A percentile compares a stretch with the other conserved stretches of the same genome.
Conservation (phyloP, 2,888 invertebrate genomes). For the Unio delphinus region DNA sequence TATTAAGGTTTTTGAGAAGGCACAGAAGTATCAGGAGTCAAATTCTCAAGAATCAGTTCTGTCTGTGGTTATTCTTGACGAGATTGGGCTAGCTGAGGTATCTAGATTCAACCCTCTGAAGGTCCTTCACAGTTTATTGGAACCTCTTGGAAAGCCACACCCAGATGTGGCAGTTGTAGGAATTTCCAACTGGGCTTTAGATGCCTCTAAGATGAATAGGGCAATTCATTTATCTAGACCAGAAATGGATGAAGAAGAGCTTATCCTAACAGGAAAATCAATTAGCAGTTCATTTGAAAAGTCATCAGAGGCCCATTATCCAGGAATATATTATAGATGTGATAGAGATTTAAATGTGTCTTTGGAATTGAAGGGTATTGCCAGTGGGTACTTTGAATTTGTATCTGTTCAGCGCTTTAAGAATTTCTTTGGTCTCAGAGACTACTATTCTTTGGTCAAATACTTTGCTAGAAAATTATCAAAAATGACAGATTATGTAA, state of each 20-base stretch:
- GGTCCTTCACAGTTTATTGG: conserved; percentile 51
- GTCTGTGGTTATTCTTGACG: conserved; percentile 57
- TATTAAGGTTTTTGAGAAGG: conserved; percentile 51
- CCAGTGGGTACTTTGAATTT: conserved; percentile 17
- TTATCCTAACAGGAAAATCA: conserved; percentile 43
- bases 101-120: conserved; percentile 57
- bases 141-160: conserved; percentile 35
- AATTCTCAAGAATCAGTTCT: conserved; percentile 32
- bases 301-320: not conserved
- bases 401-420: conserved; percentile 19
- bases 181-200: conserved; percentile 57
- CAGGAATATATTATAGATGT: not conserved
- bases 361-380: conserved; percentile 21
- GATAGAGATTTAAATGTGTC: no score
- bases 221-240: conserved; percentile 55
- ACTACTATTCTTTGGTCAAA: conserved; percentile 39
- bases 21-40: conserved; percentile 41
- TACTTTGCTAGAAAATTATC: conserved; percentile 6
- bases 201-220: conserved; percentile 63
- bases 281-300: conserved; percentile 34
- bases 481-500: not conserved
- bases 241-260: conserved; percentile 47
- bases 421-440: conserved; percentile 44
- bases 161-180: conserved; percentile 55
- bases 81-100: conserved; percentile 57